phyloP scores from a whole-genome alignment of 2,797 vertebrate species.

The Catamblyrhynchus diadema region DNA sequence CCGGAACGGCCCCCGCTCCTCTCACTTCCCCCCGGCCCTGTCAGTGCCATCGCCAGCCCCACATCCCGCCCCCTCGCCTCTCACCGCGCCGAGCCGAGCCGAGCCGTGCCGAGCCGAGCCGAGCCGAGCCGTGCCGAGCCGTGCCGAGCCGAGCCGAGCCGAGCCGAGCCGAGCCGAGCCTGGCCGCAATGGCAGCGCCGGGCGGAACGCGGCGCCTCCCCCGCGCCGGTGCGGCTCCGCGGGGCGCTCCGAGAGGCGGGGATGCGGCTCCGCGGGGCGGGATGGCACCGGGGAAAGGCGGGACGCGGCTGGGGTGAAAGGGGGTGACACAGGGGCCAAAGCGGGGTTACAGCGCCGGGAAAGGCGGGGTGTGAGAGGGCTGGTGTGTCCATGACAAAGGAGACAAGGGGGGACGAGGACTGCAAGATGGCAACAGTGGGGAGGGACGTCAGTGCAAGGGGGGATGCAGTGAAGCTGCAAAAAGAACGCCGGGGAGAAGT shows the following conservation, averaged over 20 bases:
- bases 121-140: neutral
- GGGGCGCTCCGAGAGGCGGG: constrained; percentile 10
- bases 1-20: no score
- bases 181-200: neutral
- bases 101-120: neutral
- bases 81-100: constrained; percentile 2
- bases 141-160: neutral
- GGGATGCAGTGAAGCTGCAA: neutral
- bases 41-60: neutral
- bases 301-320: neutral
- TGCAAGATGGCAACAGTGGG: rapidly evolving
- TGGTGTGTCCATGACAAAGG: neutral
- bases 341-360: no score
- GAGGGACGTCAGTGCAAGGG: no score
- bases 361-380: neutral
- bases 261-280: neutral
- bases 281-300: neutral
- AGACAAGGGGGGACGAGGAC: neutral
- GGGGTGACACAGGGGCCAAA: neutral
- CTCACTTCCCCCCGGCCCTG: neutral
- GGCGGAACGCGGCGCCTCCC: neutral
- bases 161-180: neutral
- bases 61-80: neutral
- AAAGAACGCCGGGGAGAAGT: no score
- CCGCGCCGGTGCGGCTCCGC: neutral